Conservation (phyloP, 1,140 invertebrate genomes). For the Saccostrea echinata region DNA sequence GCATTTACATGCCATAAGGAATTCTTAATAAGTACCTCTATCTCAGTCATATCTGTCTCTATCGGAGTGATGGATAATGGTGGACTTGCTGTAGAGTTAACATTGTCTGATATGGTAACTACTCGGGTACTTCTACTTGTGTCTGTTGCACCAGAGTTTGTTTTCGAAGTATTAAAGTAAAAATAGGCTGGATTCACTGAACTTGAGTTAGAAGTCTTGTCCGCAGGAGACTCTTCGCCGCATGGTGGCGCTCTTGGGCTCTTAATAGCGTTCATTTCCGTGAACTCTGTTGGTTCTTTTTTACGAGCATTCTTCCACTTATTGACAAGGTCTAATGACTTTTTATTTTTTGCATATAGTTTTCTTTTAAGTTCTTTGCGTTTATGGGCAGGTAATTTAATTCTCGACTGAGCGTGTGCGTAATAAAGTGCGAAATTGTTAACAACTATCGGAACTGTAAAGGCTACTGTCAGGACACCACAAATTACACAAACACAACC, state of each 20-base stretch:
- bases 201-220: background rate
- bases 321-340: conserved; percentile 69
- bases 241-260: conserved; percentile 59
- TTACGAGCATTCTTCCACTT: conserved; percentile 68
- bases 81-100: background rate
- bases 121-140: conserved; percentile 24
- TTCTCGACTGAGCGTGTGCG: conserved; percentile 82
- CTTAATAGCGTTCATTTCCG: conserved; percentile 52
- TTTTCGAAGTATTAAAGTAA: background rate
- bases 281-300: conserved; percentile 56
- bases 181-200: background rate
- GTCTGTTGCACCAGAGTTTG: background rate
- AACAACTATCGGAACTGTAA: conserved; percentile 98
- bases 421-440: conserved; percentile 99
- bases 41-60: conserved; percentile 46
- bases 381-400: conserved; percentile 73
- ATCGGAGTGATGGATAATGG: conserved; percentile 52
- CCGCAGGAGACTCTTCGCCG: conserved; percentile 45
- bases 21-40: conserved; percentile 43
- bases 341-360: conserved; percentile 72
- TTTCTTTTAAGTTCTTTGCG: conserved; percentile 72
- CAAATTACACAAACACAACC: conserved; percentile 96
- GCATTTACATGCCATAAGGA: background rate
- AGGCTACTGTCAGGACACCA: conserved; percentile 96
- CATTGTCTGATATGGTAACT: conserved; percentile 51